A percentile compares a stretch with the other conserved stretches of the same genome.
These are phyloP conservation scores for Macrobrachium nipponense DNA, from an alignment of 1,140 invertebrate genomes.

Conservation along the genomic window DNA sequence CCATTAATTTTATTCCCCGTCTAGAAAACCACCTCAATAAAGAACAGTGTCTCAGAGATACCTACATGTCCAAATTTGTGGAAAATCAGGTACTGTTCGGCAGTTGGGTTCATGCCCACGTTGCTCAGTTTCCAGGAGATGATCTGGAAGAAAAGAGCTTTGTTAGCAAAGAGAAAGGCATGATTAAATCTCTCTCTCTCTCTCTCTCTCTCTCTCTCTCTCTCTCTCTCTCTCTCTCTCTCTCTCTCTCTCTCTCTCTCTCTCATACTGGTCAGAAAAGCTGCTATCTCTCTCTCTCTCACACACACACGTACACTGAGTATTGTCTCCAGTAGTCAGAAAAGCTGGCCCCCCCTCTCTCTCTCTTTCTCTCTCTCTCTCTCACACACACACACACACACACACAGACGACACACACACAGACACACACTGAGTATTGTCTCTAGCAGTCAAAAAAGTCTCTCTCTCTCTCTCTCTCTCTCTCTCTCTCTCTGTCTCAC, in stretches of 20 bases:
- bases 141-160: constrained; percentile 70
- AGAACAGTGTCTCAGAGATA: constrained; percentile 64
- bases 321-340: too few relatives aligned
- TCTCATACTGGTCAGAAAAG: not conserved
- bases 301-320: too few relatives aligned
- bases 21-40: not conserved
- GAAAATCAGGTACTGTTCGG: constrained; percentile 86
- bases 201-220: constrained; percentile 10
- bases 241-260: too few relatives aligned
- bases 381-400: too few relatives aligned
- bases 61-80: constrained; percentile 93
- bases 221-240: constrained; percentile 21
- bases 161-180: not conserved
- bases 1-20: too few relatives aligned
- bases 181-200: not conserved
- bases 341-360: too few relatives aligned
- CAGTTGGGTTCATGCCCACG: constrained; percentile 78
- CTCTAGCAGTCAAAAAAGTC: too few relatives aligned
- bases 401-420: too few relatives aligned
- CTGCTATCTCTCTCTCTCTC: too few relatives aligned
- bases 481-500: too few relatives aligned
- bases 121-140: constrained; percentile 78
- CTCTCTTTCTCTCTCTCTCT: too few relatives aligned
- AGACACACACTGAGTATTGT: too few relatives aligned
- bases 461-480: constrained; percentile 11